Evolutionary conservation across 2,888 invertebrate genomes (phyloP).

Genomic region (Belgica antarctica): DNA sequence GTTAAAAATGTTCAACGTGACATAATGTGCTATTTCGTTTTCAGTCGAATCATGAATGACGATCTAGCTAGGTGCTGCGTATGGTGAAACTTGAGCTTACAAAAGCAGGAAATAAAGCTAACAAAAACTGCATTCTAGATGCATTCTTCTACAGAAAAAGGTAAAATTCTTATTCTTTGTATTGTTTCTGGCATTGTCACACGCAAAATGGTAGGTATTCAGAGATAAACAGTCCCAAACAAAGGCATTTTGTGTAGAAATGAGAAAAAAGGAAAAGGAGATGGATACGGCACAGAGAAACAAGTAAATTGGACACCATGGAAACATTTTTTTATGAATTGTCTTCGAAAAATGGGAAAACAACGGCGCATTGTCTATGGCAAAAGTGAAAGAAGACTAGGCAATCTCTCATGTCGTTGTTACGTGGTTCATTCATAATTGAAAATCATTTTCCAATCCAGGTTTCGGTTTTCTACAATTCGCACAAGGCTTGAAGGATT

Average conservation of each 20-base stretch:
- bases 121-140: slow-evolving; percentile 16
- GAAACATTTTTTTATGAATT: slow-evolving; percentile 34
- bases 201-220: slow-evolving; percentile 41
- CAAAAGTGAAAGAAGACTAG: background rate
- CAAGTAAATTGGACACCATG: slow-evolving; percentile 42
- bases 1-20: too few species aligned
- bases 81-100: background rate
- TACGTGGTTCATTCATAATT: slow-evolving; percentile 26
- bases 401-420: background rate
- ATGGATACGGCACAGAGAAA: background rate
- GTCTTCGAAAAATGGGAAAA: slow-evolving; percentile 25
- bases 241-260: background rate
- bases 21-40: too few species aligned
- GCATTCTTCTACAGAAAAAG: slow-evolving; percentile 8
- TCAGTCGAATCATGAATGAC: too few species aligned
- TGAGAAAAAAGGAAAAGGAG: slow-evolving; percentile 30
- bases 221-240: slow-evolving; percentile 33
- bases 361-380: slow-evolving; percentile 26
- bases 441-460: background rate
- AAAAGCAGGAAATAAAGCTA: slow-evolving; percentile 28
- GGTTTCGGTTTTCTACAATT: background rate
- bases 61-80: background rate
- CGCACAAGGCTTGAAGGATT: background rate
- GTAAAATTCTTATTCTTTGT: background rate
- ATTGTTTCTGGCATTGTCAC: slow-evolving; percentile 34